Conservation (phyloP, 2,888 invertebrate genomes). For the Lathronympha strigana region DNA sequence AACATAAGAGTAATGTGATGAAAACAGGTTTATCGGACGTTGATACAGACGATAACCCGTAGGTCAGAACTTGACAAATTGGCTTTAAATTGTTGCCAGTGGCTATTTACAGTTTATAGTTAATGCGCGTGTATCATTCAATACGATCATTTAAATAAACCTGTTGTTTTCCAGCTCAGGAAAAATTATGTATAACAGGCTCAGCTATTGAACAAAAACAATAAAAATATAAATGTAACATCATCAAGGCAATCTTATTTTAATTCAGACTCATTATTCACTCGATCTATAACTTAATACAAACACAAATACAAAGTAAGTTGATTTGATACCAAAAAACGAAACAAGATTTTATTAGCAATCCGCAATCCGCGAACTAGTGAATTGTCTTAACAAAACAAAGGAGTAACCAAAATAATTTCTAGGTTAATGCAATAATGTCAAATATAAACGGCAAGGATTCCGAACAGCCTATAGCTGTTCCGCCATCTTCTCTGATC, state of each 20-base stretch:
- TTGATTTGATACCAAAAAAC: no score
- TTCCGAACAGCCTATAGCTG: conserved; percentile 57
- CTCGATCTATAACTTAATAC: no score
- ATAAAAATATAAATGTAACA: no score
- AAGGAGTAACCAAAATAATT: conserved; percentile 32
- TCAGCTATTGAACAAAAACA: no score
- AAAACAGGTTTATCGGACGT: conserved; percentile 26
- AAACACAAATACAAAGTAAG: no score
- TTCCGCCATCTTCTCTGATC: conserved; percentile 77
- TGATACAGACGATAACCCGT: conserved; percentile 35
- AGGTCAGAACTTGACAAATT: conserved; percentile 45
- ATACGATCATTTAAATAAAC: neutral
- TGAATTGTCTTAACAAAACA: conserved; percentile 37
- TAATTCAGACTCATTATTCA: no score
- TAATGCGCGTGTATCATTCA: conserved; percentile 30
- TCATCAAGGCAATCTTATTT: no score
- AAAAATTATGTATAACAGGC: no score
- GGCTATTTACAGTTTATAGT: neutral
- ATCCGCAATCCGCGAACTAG: conserved; percentile 48
- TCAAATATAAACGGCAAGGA: conserved; percentile 76
- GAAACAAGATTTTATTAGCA: conserved; percentile 33
- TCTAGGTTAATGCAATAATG: conserved; percentile 62
- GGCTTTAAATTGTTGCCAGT: conserved; percentile 28
- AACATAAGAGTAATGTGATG: conserved; percentile 1
- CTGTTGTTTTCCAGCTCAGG: no score